A percentile compares a stretch with the other conserved stretches of the same genome.
phyloP scores from a whole-genome alignment of 2,888 invertebrate species.

The Brachyptera risi region DNA sequence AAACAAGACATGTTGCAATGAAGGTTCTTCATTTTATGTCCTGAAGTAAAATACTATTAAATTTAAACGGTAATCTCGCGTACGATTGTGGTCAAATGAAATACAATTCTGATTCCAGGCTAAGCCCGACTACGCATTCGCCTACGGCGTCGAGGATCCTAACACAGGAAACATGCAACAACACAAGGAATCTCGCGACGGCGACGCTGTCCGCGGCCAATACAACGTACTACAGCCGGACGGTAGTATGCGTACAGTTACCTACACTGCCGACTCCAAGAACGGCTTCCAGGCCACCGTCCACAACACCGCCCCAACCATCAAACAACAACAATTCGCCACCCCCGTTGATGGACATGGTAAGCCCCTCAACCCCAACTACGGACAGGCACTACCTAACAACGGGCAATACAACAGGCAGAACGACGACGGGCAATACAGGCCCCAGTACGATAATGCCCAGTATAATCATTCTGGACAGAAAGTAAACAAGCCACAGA shows the following conservation, averaged over 20 bases:
- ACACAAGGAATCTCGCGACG: constrained; percentile 66
- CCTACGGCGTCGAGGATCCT: constrained; percentile 73
- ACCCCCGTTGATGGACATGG: no score
- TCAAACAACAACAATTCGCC: constrained; percentile 6
- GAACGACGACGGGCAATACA: neutral
- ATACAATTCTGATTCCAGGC: no score
- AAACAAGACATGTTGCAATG: no score
- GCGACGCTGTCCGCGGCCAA: constrained; percentile 67
- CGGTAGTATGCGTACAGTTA: constrained; percentile 66
- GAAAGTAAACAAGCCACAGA: no score
- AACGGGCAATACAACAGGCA: no score
- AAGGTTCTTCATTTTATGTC: no score
- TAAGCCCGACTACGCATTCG: constrained; percentile 69
- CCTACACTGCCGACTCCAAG: constrained; percentile 67
- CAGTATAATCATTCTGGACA: no score
- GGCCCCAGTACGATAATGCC: no score
- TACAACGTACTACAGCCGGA: constrained; percentile 71
- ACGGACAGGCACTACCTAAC: no score
- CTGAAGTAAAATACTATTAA: no score
- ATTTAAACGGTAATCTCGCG: no score
- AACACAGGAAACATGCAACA: constrained; percentile 67
- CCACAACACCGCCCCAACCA: constrained; percentile 36
- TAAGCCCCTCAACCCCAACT: neutral
- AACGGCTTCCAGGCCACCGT: constrained; percentile 66
- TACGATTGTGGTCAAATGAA: no score